These are phyloP conservation scores for Brenthis hecate DNA, from an alignment of 2,888 invertebrate genomes.

Conservation along the genomic window DNA sequence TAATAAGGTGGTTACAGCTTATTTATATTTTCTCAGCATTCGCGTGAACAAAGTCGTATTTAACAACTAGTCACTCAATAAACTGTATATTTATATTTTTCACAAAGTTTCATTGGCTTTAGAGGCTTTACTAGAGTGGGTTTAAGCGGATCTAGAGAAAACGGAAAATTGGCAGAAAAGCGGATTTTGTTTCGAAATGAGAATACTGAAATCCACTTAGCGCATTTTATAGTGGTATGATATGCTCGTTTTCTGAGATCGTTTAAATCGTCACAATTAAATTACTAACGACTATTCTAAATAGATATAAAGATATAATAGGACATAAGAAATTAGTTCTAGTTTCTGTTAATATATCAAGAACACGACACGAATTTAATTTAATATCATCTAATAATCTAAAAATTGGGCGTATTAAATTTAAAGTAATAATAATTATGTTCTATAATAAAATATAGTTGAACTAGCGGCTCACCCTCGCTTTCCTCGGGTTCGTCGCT, in stretches of 20 bases:
- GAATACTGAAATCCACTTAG: constrained; percentile 43
- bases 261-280: neutral
- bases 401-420: too few species aligned
- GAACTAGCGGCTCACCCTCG: too few species aligned
- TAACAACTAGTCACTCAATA: neutral
- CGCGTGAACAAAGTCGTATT: neutral
- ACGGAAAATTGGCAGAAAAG: constrained; percentile 45
- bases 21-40: neutral
- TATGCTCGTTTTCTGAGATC: neutral
- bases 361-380: too few species aligned
- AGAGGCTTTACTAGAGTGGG: constrained; percentile 28
- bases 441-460: too few species aligned
- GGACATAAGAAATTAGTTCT: too few species aligned
- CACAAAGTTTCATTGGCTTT: constrained; percentile 29
- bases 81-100: constrained; percentile 16
- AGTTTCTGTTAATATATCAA: too few species aligned
- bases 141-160: constrained; percentile 40
- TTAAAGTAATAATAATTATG: too few species aligned
- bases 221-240: constrained; percentile 15
- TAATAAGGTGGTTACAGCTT: too few species aligned
- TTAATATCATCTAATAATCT: too few species aligned
- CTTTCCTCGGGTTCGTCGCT: too few species aligned
- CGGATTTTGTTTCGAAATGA: constrained; percentile 43
- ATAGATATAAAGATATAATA: too few species aligned
- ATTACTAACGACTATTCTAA: neutral